These are phyloP conservation scores for Tangara arthus DNA, from an alignment of 2,797 vertebrate species.

Conservation along the genomic window DNA sequence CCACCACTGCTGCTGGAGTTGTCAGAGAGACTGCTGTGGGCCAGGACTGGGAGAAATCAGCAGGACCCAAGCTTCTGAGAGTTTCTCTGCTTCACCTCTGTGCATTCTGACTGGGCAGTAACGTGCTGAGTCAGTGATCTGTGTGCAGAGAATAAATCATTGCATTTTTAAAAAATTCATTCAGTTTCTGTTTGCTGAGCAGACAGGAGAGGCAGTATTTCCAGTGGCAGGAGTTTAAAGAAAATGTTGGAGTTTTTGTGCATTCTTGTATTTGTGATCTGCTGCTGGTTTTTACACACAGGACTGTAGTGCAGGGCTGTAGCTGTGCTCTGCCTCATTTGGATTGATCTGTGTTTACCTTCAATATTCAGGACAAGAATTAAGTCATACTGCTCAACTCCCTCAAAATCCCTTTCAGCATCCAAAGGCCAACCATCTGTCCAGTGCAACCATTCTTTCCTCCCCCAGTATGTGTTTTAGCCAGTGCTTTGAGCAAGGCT, in stretches of 20 bases:
- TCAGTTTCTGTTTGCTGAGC: not conserved
- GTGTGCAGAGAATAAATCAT: not conserved
- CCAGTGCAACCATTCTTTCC: not conserved
- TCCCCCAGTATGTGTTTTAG: not conserved
- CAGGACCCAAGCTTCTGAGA: not conserved
- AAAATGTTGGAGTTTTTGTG: not conserved
- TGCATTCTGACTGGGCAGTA: not conserved
- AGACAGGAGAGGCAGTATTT: not conserved
- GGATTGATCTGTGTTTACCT: not conserved
- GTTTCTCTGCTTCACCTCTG: not conserved
- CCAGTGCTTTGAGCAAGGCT: not conserved
- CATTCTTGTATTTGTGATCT: rapidly evolving
- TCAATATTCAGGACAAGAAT: slow-evolving; percentile 12
- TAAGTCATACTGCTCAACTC: not conserved
- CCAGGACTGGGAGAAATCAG: not conserved
- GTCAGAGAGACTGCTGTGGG: not conserved
- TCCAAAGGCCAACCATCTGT: slow-evolving; percentile 30
- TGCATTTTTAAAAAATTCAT: not conserved
- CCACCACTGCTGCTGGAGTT: not conserved
- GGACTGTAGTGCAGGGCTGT: not conserved
- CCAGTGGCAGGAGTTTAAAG: not conserved
- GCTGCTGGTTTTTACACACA: not conserved
- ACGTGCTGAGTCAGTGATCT: not conserved
- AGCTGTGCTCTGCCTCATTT: not conserved
- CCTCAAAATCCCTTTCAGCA: slow-evolving; percentile 14